phyloP scores from a whole-genome alignment of 2,113 vertebrate species.

The Odobenus rosmarus region DNA sequence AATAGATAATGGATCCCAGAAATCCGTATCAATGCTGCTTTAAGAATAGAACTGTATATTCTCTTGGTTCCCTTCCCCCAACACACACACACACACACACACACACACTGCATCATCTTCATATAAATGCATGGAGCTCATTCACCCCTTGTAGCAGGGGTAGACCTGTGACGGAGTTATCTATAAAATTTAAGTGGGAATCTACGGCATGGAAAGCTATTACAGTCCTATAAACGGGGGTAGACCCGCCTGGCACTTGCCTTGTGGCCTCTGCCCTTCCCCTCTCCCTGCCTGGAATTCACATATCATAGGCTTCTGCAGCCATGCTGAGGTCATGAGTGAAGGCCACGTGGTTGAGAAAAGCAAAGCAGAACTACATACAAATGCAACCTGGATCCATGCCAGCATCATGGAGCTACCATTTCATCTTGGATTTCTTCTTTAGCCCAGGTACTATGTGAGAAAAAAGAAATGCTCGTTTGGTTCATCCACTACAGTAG shows the following conservation, averaged over 20 bases:
- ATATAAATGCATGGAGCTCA: neutral
- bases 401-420: too few species aligned
- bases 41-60: neutral
- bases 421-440: neutral
- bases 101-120: neutral
- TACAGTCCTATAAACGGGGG: neutral
- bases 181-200: neutral
- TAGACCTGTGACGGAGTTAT: neutral
- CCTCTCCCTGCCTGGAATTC: neutral
- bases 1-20: neutral
- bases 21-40: rapidly evolving
- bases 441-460: too few species aligned
- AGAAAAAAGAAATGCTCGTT: neutral
- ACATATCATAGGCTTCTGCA: rapidly evolving
- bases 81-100: neutral
- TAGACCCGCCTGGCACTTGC: neutral
- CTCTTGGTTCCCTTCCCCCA: neutral
- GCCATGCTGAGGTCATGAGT: neutral
- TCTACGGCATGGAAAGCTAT: neutral
- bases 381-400: rapidly evolving
- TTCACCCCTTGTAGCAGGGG: neutral
- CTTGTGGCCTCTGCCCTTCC: neutral
- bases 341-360: rapidly evolving
- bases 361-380: neutral
- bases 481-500: neutral